phyloP scores from a whole-genome alignment of 2,888 invertebrate species.

The Spilosoma lubricipeda region DNA sequence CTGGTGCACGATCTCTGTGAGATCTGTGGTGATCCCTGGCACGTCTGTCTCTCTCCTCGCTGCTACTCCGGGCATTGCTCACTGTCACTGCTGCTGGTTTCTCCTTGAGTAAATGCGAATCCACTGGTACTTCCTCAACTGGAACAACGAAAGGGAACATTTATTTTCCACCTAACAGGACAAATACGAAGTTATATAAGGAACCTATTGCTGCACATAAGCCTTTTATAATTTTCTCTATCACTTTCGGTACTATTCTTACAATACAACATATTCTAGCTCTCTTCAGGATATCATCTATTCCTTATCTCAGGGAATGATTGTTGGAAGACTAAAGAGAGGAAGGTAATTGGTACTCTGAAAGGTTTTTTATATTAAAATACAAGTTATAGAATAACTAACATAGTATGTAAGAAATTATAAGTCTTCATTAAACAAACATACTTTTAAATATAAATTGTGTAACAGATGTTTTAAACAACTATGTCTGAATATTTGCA shows the following conservation, averaged over 20 bases:
- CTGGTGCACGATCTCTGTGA: conserved; percentile 28
- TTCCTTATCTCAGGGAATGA: background rate
- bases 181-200: background rate
- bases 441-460: background rate
- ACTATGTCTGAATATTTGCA: background rate
- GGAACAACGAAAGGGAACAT: conserved; percentile 62
- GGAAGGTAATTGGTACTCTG: background rate
- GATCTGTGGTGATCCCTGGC: conserved; percentile 53
- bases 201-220: background rate
- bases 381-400: background rate
- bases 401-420: too few relatives aligned
- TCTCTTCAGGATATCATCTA: background rate
- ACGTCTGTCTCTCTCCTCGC: conserved; percentile 60
- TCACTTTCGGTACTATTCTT: background rate
- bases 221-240: background rate
- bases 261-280: background rate
- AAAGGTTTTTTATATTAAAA: background rate
- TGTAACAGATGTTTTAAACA: background rate
- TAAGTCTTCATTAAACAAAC: too few relatives aligned
- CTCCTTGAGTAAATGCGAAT: conserved; percentile 69
- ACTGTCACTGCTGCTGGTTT: conserved; percentile 30
- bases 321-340: background rate
- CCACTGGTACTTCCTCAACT: conserved; percentile 84
- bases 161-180: conserved; percentile 6
- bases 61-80: conserved; percentile 64